These are phyloP conservation scores for Epinephelus coioides DNA, from an alignment of 2,797 vertebrate species.

Conservation along the genomic window DNA sequence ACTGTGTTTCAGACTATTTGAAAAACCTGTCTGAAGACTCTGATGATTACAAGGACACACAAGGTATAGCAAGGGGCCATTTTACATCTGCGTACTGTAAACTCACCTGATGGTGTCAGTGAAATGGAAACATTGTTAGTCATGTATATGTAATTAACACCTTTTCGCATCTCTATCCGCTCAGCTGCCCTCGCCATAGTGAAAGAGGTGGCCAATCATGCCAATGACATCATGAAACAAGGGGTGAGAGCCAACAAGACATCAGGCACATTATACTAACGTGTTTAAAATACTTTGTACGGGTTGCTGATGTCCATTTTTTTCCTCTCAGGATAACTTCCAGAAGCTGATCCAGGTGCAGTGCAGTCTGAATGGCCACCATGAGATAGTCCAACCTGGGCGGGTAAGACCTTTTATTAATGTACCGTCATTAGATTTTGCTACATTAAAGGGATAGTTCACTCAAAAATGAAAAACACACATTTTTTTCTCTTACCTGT, in stretches of 20 bases:
- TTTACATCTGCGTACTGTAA: not conserved
- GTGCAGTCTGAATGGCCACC: constrained; percentile 92
- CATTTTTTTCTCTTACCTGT: no score
- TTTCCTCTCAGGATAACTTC: constrained; percentile 91
- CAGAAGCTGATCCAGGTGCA: constrained; percentile 98
- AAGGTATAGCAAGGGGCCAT: constrained; percentile 85
- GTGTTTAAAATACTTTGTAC: not conserved
- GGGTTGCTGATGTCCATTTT: constrained; percentile 21
- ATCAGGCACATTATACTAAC: not conserved
- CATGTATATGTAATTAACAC: not conserved
- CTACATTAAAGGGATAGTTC: no score
- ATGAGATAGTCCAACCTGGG: constrained; percentile 95
- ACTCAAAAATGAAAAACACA: no score
- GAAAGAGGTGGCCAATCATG: constrained; percentile 97
- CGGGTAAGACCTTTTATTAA: constrained; percentile 83
- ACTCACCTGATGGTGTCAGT: not conserved
- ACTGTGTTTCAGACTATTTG: constrained; percentile 91
- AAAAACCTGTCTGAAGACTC: constrained; percentile 93
- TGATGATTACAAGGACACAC: constrained; percentile 92
- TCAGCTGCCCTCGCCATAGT: constrained; percentile 93
- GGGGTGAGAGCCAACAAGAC: constrained; percentile 87
- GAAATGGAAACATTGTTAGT: not conserved
- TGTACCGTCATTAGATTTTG: not conserved
- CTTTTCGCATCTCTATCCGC: constrained; percentile 31
- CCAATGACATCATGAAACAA: constrained; percentile 98